Percentiles rank a stretch among this genome's conserved stretches.
Conservation (phyloP, 53 echinoderm and acorn worm genomes). For the Paelopatides confundens region DNA sequence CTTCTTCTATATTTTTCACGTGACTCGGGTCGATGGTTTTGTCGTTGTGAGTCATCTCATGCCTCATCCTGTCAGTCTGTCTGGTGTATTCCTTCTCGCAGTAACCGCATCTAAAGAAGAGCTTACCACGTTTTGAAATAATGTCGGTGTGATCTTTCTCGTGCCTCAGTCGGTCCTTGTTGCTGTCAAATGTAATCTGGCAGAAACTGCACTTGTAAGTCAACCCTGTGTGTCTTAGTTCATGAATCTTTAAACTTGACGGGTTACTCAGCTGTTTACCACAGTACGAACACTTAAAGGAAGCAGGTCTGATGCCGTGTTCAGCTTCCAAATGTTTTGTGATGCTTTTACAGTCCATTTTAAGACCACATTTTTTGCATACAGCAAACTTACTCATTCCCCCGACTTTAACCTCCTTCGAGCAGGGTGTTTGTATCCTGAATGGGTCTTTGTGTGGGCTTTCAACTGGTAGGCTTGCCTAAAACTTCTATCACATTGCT, state of each 20-base stretch:
- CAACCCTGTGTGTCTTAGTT: background rate
- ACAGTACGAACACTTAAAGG: background rate
- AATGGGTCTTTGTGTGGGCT: slow-evolving; percentile 1
- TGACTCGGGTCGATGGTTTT: background rate
- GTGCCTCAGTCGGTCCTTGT: background rate
- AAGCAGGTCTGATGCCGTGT: background rate
- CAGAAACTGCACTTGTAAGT: background rate
- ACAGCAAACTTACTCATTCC: background rate
- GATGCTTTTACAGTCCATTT: background rate
- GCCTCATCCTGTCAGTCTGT: background rate
- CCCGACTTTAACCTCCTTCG: background rate
- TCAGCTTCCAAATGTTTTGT: background rate
- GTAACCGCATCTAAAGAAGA: background rate
- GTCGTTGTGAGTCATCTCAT: slow-evolving; percentile 4
- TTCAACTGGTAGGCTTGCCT: slow-evolving; percentile 2
- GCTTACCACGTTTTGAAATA: background rate
- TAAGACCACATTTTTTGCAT: background rate
- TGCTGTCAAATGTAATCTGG: background rate
- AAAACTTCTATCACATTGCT: background rate
- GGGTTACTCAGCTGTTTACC: background rate
- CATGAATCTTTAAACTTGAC: background rate
- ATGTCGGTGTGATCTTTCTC: background rate
- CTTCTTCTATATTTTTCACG: background rate
- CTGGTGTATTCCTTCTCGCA: background rate
- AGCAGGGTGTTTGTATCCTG: background rate